Conservation (phyloP, 1,140 invertebrate species). For the Doryteuthis pealeii region DNA sequence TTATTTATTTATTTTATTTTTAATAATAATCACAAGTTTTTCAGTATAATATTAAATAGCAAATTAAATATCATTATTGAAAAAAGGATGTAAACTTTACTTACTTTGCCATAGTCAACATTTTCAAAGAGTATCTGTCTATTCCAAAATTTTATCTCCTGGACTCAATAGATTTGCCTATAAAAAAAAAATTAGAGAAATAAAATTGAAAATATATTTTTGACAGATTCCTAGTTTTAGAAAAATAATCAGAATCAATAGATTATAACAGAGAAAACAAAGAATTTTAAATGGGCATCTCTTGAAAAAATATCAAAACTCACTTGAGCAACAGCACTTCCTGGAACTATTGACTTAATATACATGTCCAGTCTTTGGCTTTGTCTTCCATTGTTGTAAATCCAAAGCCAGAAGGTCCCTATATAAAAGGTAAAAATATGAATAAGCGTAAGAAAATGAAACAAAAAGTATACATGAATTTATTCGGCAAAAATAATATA, state of each 20-base stretch:
- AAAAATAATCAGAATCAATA: not conserved
- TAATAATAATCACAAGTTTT: no score
- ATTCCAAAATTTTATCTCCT: conserved; percentile 94
- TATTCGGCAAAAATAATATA: no score
- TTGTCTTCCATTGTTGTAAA: conserved; percentile 97
- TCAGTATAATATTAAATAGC: no score
- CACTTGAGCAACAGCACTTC: conserved; percentile 86
- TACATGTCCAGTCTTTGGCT: conserved; percentile 87
- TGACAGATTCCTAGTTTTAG: not conserved
- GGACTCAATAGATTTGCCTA: conserved; percentile 72
- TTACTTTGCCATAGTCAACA: conserved; percentile 54
- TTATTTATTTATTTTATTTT: no score
- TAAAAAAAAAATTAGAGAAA: conserved; percentile 20
- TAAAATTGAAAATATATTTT: not conserved
- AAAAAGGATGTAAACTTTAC: no score
- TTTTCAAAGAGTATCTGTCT: conserved; percentile 86
- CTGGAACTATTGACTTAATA: conserved; percentile 60
- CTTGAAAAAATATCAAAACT: conserved; percentile 28
- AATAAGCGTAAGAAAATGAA: conserved; percentile 12
- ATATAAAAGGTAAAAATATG: no score
- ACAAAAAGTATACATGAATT: no score
- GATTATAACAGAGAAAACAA: no score
- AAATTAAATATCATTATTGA: no score
- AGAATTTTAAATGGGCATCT: no score
- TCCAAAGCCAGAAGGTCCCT: conserved; percentile 84